Conservation (phyloP, 2,797 vertebrate genomes). For the Okamejei kenojei region DNA sequence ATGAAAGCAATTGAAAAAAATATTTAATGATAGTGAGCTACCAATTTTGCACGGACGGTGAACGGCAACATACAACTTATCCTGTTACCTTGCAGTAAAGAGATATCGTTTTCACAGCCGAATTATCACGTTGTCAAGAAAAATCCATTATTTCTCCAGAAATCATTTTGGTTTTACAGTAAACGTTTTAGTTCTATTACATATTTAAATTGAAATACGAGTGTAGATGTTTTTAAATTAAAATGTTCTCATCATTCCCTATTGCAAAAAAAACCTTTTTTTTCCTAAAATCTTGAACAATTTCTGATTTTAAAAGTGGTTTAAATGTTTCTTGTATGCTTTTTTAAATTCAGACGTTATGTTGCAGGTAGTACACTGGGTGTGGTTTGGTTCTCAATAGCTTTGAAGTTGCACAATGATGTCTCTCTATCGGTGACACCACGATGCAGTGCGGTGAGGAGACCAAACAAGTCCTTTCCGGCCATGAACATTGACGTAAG, state of each 20-base stretch:
- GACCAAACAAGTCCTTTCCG: not conserved
- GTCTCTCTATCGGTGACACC: not conserved
- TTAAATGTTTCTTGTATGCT: not conserved
- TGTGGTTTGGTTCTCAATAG: not conserved
- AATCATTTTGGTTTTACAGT: not conserved
- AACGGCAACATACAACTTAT: not conserved
- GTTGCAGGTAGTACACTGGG: not conserved
- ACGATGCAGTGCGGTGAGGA: not conserved
- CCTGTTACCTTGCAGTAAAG: not conserved
- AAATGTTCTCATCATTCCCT: not conserved
- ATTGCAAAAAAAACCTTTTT: not conserved
- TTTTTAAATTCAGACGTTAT: not conserved
- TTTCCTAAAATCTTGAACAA: not conserved
- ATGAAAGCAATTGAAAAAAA: not conserved
- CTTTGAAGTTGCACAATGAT: not conserved
- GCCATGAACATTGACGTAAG: not conserved
- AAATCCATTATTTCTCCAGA: not conserved
- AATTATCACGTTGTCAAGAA: not conserved
- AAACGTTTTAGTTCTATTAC: not conserved
- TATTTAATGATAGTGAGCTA: not conserved
- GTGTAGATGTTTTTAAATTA: not conserved
- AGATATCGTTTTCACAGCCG: not conserved
- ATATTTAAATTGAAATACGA: not conserved
- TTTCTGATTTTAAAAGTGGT: not conserved
- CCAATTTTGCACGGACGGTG: not conserved